These are phyloP conservation scores for Nothocercus nigrocapillus DNA, from an alignment of 2,113 vertebrate genomes.

Conservation along the genomic window DNA sequence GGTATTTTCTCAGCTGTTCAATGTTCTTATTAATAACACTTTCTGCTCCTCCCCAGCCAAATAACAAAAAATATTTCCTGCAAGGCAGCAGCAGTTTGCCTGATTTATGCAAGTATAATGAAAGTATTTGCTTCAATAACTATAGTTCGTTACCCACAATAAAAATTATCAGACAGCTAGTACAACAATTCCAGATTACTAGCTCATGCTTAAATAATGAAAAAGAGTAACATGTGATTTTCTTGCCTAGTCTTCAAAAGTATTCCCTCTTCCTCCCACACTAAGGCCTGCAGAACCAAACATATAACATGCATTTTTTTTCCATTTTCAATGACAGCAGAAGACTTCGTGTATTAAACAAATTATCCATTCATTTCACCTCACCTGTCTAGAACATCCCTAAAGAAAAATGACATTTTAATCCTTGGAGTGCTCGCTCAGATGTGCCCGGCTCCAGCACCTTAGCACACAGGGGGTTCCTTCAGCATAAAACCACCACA, in stretches of 20 bases:
- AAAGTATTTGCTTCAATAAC: neutral
- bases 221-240: neutral
- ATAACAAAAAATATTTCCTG: neutral
- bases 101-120: neutral
- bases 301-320: neutral
- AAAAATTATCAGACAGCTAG: neutral
- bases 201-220: neutral
- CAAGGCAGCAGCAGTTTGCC: neutral
- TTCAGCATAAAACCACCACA: neutral
- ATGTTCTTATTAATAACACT: neutral
- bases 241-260: neutral
- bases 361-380: neutral
- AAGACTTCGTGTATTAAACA: neutral
- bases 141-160: neutral
- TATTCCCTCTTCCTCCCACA: neutral
- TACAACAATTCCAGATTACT: neutral
- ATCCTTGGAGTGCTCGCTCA: neutral
- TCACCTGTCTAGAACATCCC: neutral
- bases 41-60: neutral
- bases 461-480: neutral
- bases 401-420: neutral
- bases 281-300: neutral
- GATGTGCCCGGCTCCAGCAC: too few species aligned
- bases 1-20: neutral
- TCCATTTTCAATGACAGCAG: neutral